Evolutionary conservation across 2,888 invertebrate genomes (phyloP), one percentile per base, ranked within the genome.

Genomic region (Deilephila elpenor): DNA sequence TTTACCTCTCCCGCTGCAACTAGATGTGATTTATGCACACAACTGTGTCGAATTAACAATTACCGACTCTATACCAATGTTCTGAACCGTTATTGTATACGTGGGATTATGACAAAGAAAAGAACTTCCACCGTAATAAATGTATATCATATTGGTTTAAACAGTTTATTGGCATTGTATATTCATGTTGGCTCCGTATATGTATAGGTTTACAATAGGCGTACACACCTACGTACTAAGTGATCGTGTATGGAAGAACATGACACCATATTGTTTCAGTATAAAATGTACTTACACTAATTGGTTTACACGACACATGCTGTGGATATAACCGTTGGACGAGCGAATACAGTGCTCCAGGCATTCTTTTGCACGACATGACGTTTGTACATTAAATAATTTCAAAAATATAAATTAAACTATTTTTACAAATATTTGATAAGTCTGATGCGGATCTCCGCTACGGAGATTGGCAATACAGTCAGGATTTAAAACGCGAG

Each of bases 41-140:
- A 84, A 89, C 90, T 92, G 88, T 91, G 88, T 88, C 92, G 90
- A 92, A 93, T 93, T 89, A 89, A 92, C 91, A 92, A 93, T 93
- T 89, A 88, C 88, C 80, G 85, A 84, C 84, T 87, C 83, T 83
- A 85, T 84, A 79, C 83, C 81, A 85, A 86, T 80, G 86, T 85
- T 84, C 81, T 73, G 67, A 80, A 87, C 90, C 90, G 89, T 90
- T 90, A 89, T 83, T 64, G 73, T 61, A 51, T 79, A 84, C 84
- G 82, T 86, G 83, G 84, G 85, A 80, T 84, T 79, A 78, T 80
- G 81, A 83, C 80, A 82, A 82, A 84, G 79, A 78, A 75, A 75
- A 72, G 72, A 73, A 75, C 76, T 76, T 77, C 73, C 76, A 77
- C 73, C 74, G 77, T 80, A 78, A 80, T 80, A 84, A 84, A 77